Percentiles rank a stretch among this genome's conserved stretches.
These are phyloP conservation scores for Seriola aureovittata DNA, from an alignment of 2,113 vertebrate species.

Conservation along the genomic window DNA sequence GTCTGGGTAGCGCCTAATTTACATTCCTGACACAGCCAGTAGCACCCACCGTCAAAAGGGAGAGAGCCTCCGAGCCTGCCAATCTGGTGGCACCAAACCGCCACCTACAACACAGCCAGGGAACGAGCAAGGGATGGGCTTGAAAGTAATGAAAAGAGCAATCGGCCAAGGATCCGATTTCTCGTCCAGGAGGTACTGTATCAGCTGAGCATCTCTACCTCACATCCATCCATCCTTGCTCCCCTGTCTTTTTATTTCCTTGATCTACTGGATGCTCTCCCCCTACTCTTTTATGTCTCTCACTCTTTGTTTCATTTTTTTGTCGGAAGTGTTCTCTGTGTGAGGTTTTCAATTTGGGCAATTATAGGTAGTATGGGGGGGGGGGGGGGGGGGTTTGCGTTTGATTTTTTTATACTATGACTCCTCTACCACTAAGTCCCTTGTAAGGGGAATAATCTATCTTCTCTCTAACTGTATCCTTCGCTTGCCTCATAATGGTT, in stretches of 20 bases:
- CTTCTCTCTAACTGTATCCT: constrained; percentile 51
- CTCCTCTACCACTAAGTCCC: constrained; percentile 20
- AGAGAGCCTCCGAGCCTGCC: constrained; percentile 65
- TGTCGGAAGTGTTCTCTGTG: constrained; percentile 23
- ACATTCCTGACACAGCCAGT: constrained; percentile 63
- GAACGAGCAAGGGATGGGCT: constrained; percentile 39
- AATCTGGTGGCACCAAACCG: constrained; percentile 34
- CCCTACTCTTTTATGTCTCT: constrained; percentile 19
- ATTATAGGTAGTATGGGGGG: constrained; percentile 40
- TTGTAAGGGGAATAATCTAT: constrained; percentile 18
- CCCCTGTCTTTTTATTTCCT: constrained; percentile 44
- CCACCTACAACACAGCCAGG: constrained; percentile 51
- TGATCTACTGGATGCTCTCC: constrained; percentile 57
- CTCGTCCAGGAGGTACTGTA: constrained; percentile 73
- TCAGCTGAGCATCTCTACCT: constrained; percentile 85
- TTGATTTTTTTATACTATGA: constrained; percentile 23
- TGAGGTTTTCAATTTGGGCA: constrained; percentile 39
- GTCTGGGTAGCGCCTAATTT: constrained; percentile 3
- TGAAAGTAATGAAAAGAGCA: constrained; percentile 45
- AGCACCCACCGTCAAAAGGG: constrained; percentile 59
- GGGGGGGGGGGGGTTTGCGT: constrained; percentile 17
- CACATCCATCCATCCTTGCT: constrained; percentile 79
- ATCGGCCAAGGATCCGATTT: constrained; percentile 32
- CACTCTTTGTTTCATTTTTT: constrained; percentile 10
- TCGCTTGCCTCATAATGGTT: constrained; percentile 70